Percentiles rank a stretch among this genome's conserved stretches.
Conservation (phyloP, 2,888 invertebrate species). For the Tachystola acroxantha region DNA sequence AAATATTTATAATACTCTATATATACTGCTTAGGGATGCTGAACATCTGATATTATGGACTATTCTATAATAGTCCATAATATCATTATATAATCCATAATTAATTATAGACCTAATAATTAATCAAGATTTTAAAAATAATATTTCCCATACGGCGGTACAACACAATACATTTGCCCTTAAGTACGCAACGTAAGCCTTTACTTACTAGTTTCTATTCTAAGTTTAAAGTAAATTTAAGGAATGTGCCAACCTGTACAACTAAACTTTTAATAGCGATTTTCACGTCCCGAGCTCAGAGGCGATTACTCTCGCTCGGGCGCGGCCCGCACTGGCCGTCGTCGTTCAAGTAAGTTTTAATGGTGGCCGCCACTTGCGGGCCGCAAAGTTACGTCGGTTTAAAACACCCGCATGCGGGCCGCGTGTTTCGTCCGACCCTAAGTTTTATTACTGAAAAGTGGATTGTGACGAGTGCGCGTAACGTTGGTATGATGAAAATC, state of each 20-base stretch:
- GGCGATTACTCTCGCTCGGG: conserved; percentile 28
- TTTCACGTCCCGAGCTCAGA: conserved; percentile 19
- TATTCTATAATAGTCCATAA: too few relatives aligned
- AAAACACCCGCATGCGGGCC: conserved; percentile 38
- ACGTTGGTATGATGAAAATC: not conserved
- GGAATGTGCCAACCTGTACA: conserved; percentile 10
- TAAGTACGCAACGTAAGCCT: too few relatives aligned
- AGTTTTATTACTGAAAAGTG: conserved; percentile 34
- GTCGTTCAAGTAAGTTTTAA: conserved; percentile 49
- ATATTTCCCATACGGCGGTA: too few relatives aligned
- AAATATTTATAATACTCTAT: too few relatives aligned
- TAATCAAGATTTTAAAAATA: too few relatives aligned
- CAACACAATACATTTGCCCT: too few relatives aligned
- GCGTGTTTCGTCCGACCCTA: conserved; percentile 13
- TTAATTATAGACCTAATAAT: too few relatives aligned
- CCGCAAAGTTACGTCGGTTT: conserved; percentile 29
- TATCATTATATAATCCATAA: too few relatives aligned
- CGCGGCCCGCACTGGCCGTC: conserved; percentile 22
- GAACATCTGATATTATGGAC: too few relatives aligned
- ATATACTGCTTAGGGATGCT: too few relatives aligned
- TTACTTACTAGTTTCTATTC: conserved; percentile 1
- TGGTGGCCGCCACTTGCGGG: conserved; percentile 39
- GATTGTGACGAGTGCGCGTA: conserved; percentile 3
- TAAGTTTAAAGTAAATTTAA: not conserved
- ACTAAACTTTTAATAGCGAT: conserved; percentile 33